A percentile compares a stretch with the other conserved stretches of the same genome.
These are phyloP conservation scores for Drosophila oshimai DNA, from an alignment of 1,140 invertebrate genomes.

Conservation along the genomic window DNA sequence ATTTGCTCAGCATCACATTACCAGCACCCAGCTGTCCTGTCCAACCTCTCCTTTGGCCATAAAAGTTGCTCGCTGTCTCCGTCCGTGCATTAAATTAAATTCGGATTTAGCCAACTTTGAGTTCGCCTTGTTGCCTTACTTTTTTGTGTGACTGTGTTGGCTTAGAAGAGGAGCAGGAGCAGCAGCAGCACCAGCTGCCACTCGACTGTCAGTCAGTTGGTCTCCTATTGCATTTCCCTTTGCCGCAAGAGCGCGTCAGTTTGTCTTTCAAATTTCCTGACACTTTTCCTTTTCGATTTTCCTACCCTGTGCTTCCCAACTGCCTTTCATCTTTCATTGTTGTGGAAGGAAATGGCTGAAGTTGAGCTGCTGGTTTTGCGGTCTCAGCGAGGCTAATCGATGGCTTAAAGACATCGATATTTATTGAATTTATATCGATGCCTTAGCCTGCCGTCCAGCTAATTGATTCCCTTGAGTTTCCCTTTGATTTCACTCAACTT, in stretches of 20 bases:
- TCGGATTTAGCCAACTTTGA: slow-evolving; percentile 73
- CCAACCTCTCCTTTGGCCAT: slow-evolving; percentile 40
- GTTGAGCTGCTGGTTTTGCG: slow-evolving; percentile 15
- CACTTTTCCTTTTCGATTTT: slow-evolving; percentile 44
- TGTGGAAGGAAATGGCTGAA: slow-evolving; percentile 1
- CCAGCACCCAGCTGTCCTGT: too few relatives aligned
- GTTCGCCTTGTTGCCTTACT: slow-evolving; percentile 56
- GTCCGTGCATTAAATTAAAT: slow-evolving; percentile 81
- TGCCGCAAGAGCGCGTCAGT: slow-evolving; percentile 50
- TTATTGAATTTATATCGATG: slow-evolving; percentile 3
- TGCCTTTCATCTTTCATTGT: slow-evolving; percentile 16
- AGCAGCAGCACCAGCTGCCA: slow-evolving; percentile 44
- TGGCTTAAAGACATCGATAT: slow-evolving; percentile 39
- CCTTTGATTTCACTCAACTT: slow-evolving; percentile 45
- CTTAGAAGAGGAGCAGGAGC: slow-evolving; percentile 13
- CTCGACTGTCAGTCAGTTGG: slow-evolving; percentile 48
- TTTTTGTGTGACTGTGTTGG: slow-evolving; percentile 57
- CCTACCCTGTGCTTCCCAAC: neutral
- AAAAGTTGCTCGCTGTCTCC: slow-evolving; percentile 67
- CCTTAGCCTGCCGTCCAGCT: neutral
- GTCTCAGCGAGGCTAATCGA: slow-evolving; percentile 25
- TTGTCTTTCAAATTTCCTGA: slow-evolving; percentile 67
- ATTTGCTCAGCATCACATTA: slow-evolving; percentile 75
- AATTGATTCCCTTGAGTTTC: slow-evolving; percentile 35
- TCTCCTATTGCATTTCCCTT: slow-evolving; percentile 59